These are phyloP conservation scores for Montipora sp. DNA, from an alignment of 64 coral and sea anemone species.

Conservation along the genomic window DNA sequence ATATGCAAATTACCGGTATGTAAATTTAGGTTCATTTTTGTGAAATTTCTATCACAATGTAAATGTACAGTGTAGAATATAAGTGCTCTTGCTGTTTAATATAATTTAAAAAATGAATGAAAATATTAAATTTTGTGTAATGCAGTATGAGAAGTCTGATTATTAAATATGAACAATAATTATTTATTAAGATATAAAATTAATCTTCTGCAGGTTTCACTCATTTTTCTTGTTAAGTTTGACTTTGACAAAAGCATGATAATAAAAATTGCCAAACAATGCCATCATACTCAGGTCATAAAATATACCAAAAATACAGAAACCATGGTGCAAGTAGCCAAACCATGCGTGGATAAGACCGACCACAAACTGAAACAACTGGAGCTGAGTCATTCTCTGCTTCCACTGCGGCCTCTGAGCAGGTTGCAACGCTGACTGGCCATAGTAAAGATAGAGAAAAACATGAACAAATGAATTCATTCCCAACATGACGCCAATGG, in stretches of 20 bases:
- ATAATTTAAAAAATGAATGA: no score
- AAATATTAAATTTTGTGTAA: no score
- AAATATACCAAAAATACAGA: constrained; percentile 86
- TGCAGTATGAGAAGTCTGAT: no score
- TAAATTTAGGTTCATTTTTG: no score
- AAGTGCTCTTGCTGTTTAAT: no score
- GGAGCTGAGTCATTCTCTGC: constrained; percentile 70
- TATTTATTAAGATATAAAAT: no score
- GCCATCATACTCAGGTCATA: constrained; percentile 84
- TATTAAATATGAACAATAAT: no score
- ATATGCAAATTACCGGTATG: no score
- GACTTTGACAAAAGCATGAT: constrained; percentile 72
- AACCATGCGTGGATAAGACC: constrained; percentile 65
- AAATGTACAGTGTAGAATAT: no score
- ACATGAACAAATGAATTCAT: constrained; percentile 90
- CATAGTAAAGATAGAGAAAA: constrained; percentile 89
- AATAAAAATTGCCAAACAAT: constrained; percentile 89
- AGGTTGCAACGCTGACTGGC: constrained; percentile 74
- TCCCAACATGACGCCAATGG: constrained; percentile 71
- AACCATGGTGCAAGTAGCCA: constrained; percentile 77
- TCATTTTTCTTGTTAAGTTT: constrained; percentile 46
- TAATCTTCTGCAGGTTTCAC: not conserved
- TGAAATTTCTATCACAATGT: no score
- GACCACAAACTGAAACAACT: constrained; percentile 75
- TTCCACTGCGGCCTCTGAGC: constrained; percentile 80